Base-by-base conservation (phyloP, 2,888 invertebrate genomes). In the Alviniconcha strummeri region DNA sequence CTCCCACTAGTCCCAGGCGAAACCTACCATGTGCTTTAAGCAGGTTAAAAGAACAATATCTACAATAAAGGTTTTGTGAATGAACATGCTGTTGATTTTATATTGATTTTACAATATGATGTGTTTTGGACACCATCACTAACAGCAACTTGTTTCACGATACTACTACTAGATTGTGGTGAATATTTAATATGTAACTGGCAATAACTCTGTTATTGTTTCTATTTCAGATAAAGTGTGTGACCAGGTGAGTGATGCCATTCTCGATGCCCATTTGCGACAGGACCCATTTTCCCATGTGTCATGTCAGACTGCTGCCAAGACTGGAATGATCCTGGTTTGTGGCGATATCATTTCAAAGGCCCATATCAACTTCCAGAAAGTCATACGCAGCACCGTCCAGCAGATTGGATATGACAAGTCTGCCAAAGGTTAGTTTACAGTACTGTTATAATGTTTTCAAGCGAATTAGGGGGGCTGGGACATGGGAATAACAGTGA, bases 341-440 rank as follows among this genome's bases (percentile, higher is more conserved):
- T 98, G 98, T 93, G 99, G 99, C 85, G 99, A 99, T 95, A 99
- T 99, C 90, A 98, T 98, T 89, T 98, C 99, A 11, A 98, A 98
- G 94, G 99, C 99, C 52, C 96, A 96, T 87, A 97, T 99, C 85
- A 99, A 99, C 94, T 99, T 99, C 93, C 99, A 99, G 94, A 97
- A 97, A 94, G 97, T 99, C 89, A 98, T 99, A 80, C 96, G 99
- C 88, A 97, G 98, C 87, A 98, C 99, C 6, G 97, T 99, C 83
- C 96, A 97, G 94, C 97, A 98, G 93, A 99, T 99, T 94, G 99
- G 99, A 84, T 99, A 99, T 94, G 99, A 99, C 93, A 97, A 87
- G 75, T 91, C 91, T 8, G 85, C 83, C 9, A 91, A 91, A 86
- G 91, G 91, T 89, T 82, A 55, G 79, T 56, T 6, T 15, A 17